These are phyloP conservation scores for Candoia aspera DNA, from an alignment of 2,113 vertebrate genomes.

Conservation along the genomic window DNA sequence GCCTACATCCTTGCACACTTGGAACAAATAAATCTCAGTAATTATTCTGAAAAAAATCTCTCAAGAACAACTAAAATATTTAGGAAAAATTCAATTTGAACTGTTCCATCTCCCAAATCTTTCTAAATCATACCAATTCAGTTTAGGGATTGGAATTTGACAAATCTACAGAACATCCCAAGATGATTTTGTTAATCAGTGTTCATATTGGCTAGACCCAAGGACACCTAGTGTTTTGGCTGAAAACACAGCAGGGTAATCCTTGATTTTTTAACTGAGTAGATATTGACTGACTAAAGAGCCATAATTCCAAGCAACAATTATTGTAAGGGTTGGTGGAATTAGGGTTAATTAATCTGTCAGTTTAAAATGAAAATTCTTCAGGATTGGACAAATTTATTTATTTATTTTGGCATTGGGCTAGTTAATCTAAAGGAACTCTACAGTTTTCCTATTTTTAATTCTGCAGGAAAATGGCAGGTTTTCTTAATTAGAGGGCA, in stretches of 20 bases:
- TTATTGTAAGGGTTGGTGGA: background rate
- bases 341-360: background rate
- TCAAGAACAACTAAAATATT: background rate
- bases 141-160: background rate
- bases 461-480: background rate
- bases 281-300: background rate
- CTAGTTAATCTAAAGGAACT: background rate
- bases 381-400: background rate
- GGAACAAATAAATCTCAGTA: too few relatives aligned
- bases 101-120: background rate
- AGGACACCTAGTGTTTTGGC: too few relatives aligned
- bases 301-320: background rate
- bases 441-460: background rate
- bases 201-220: too few relatives aligned
- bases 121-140: background rate
- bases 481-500: background rate
- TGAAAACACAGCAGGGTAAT: background rate
- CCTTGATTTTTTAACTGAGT: background rate
- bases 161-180: background rate
- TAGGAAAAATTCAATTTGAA: background rate
- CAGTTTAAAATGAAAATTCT: background rate
- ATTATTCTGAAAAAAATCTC: too few relatives aligned
- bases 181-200: background rate
- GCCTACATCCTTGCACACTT: too few relatives aligned
- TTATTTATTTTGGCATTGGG: background rate